Conservation (phyloP, 1,140 invertebrate species). For the Euschistus heros region DNA sequence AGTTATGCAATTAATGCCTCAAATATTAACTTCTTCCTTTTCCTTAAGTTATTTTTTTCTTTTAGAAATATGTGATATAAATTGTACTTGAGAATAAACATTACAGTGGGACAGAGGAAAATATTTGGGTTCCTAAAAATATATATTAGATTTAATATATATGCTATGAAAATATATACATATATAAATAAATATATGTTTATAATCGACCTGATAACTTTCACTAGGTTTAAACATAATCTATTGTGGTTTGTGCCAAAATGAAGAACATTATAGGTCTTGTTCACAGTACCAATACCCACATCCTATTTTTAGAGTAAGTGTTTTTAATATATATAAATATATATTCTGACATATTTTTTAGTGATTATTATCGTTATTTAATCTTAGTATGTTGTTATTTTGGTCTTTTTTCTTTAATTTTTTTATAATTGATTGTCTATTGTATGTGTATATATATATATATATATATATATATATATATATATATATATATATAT, state of each 20-base stretch:
- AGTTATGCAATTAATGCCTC: neutral
- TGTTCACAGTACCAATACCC: slow-evolving; percentile 19
- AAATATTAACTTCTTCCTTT: slow-evolving; percentile 7
- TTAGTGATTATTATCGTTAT: slow-evolving; percentile 20
- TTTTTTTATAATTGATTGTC: slow-evolving; percentile 10
- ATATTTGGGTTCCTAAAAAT: slow-evolving; percentile 21
- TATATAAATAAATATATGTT: slow-evolving; percentile 12
- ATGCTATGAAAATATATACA: slow-evolving; percentile 10
- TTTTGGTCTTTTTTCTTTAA: slow-evolving; percentile 4
- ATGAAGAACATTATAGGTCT: slow-evolving; percentile 18
- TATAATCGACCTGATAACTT: slow-evolving; percentile 18
- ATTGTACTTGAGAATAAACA: slow-evolving; percentile 13
- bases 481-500: no score
- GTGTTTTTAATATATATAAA: slow-evolving; percentile 20
- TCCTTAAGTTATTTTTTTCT: neutral
- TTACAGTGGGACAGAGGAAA: slow-evolving; percentile 14
- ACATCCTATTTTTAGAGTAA: slow-evolving; percentile 22
- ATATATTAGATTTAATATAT: neutral
- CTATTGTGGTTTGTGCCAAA: slow-evolving; percentile 22
- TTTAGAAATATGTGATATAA: slow-evolving; percentile 8
- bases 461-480: no score
- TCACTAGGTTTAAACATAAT: slow-evolving; percentile 17
- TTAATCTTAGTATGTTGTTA: slow-evolving; percentile 22
- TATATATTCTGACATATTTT: slow-evolving; percentile 23
- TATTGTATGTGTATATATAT: no score